Base-by-base conservation (phyloP, 2,113 vertebrate genomes). In the Pluvialis apricaria region DNA sequence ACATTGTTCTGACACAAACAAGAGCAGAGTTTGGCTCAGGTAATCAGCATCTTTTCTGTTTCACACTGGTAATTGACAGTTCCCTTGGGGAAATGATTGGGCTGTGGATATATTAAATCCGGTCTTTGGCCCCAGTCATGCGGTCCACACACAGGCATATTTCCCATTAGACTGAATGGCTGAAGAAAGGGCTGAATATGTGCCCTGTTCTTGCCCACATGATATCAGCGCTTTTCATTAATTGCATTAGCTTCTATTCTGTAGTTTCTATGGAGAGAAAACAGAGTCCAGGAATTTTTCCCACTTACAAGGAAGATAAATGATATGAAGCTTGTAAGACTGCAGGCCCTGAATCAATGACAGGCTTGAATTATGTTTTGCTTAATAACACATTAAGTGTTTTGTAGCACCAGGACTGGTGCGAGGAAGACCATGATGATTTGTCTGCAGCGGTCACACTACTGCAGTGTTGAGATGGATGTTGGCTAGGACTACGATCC, bases 11-110 rank as follows among this genome's bases (percentile, higher is more conserved):
- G 44, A 87, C 58, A 86, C 55, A 86, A 83, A 54, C 38, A 94
- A 90, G 82, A 90, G 38, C 78, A 44, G 55, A 88, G 51, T 89
- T 92, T 94, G 81, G 64, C 57, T 75, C 79, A 94, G 73, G 83
- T 90, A 92, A 90, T 92, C 78, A 84, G 25, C 81, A 87, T 65
- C 77, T 79, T 91, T 95, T 92, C 66, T 90, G 9, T 82, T 93
- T 83, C n/a, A 17, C 47, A 38, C n/a, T 88, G 73, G 55, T 78
- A 81, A 91, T 12, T 84, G 82, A 60, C 83, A 85, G 47, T 36
- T 92, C 49, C 69, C 55, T 54, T 62, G 76, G 55, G 47, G 32
- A 91, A 94, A 94, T 60, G 36, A 45, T 14, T 78, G 31, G 83
- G 20, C 73, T 89, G 52, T 2, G 11, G 45, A 42, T 82, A 31